Evolutionary conservation across 2,797 vertebrate genomes (phyloP).

Genomic region (Acanthurus lineatus): DNA sequence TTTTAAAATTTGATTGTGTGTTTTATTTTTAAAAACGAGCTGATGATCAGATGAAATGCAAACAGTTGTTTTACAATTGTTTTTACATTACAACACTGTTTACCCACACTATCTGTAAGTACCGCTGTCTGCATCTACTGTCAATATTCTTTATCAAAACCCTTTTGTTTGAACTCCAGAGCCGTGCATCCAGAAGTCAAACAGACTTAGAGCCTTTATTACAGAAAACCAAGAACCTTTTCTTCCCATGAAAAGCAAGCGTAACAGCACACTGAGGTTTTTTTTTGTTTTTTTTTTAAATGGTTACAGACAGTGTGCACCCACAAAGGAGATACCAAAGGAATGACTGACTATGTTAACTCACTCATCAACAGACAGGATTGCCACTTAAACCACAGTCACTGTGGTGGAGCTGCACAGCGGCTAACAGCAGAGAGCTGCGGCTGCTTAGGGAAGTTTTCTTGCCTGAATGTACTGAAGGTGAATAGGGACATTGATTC

Average conservation of each 20-base stretch:
- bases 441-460: background rate
- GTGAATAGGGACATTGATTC: conserved; percentile 13
- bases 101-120: background rate
- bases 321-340: conserved; percentile 40
- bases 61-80: conserved; percentile 13
- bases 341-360: conserved; percentile 34
- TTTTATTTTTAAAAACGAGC: background rate
- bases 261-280: conserved; percentile 13
- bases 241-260: background rate
- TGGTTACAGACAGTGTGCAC: conserved; percentile 27
- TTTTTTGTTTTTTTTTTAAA: background rate
- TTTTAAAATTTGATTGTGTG: background rate
- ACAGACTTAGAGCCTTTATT: background rate
- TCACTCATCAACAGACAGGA: conserved; percentile 29
- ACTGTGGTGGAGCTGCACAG: conserved; percentile 23
- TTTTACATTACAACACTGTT: conserved; percentile 11
- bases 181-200: background rate
- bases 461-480: conserved; percentile 2
- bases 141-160: background rate
- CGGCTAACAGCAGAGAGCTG: background rate
- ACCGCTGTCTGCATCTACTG: conserved; percentile 2
- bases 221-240: background rate
- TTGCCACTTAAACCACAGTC: conserved; percentile 23
- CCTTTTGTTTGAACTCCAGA: background rate
- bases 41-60: conserved; percentile 3